A percentile compares a stretch with the other conserved stretches of the same genome.
These are phyloP conservation scores for Heterocephalus glaber DNA, from an alignment of 2,113 vertebrate species.

Conservation along the genomic window DNA sequence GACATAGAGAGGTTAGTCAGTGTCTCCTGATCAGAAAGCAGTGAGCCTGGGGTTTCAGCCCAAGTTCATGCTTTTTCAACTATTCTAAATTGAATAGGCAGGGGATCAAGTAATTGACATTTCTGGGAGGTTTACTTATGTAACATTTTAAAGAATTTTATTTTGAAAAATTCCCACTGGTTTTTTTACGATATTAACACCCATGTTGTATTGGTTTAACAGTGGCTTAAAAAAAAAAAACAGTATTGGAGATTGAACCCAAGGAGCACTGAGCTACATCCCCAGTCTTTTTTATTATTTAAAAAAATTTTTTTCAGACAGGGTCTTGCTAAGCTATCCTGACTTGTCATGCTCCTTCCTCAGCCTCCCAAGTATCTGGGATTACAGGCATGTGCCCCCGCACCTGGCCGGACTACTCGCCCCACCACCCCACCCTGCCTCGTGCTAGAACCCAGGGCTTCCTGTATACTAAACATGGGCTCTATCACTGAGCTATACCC, in stretches of 20 bases:
- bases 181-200: conserved; percentile 28
- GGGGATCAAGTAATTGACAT: background rate
- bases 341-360: background rate
- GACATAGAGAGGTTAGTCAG: background rate
- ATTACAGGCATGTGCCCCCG: background rate
- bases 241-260: background rate
- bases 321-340: background rate
- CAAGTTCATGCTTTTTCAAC: conserved; percentile 11
- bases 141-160: conserved; percentile 10
- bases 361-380: background rate
- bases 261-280: background rate
- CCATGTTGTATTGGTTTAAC: background rate
- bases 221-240: background rate
- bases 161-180: background rate
- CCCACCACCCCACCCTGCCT: background rate
- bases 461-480: background rate
- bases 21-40: conserved; percentile 25
- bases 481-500: background rate
- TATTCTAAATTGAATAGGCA: background rate
- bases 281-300: background rate
- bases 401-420: background rate
- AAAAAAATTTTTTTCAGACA: background rate
- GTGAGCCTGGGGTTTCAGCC: background rate
- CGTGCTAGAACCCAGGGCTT: background rate
- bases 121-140: background rate